phyloP scores from a whole-genome alignment of 2,888 invertebrate species.

The Yponomeuta evonymella region DNA sequence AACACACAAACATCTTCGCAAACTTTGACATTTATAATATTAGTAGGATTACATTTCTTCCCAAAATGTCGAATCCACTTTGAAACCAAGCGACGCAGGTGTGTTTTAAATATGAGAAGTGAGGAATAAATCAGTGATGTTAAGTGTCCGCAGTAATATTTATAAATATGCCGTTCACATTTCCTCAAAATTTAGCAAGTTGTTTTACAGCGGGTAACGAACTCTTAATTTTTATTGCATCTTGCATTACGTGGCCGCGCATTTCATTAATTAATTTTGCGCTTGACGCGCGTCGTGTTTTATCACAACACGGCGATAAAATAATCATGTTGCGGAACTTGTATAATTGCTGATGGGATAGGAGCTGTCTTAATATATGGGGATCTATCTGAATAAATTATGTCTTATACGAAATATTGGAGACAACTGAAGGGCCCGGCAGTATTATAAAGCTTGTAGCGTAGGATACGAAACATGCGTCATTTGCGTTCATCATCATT shows the following conservation, averaged over 20 bases:
- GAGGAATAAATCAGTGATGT: neutral
- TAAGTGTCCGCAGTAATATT: neutral
- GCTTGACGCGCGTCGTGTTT: neutral
- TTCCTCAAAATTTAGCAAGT: slow-evolving; percentile 7
- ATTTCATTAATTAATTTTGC: neutral
- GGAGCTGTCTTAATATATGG: neutral
- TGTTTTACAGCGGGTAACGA: slow-evolving; percentile 26
- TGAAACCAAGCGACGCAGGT: neutral
- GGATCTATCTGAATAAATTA: no score
- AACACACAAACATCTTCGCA: no score
- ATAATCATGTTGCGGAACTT: neutral
- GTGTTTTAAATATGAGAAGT: neutral
- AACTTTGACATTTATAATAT: no score
- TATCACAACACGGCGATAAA: neutral
- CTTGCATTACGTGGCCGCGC: slow-evolving; percentile 3
- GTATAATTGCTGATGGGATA: neutral
- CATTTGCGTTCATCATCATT: no score
- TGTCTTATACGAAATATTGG: neutral
- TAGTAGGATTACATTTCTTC: neutral
- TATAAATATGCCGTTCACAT: neutral
- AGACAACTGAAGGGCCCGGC: neutral
- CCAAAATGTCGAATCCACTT: neutral
- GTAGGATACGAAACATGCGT: neutral
- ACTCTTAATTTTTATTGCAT: slow-evolving; percentile 18
- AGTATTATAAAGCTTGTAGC: neutral